Base-by-base conservation (phyloP, 2,113 vertebrate genomes). In the Gavia stellata region DNA sequence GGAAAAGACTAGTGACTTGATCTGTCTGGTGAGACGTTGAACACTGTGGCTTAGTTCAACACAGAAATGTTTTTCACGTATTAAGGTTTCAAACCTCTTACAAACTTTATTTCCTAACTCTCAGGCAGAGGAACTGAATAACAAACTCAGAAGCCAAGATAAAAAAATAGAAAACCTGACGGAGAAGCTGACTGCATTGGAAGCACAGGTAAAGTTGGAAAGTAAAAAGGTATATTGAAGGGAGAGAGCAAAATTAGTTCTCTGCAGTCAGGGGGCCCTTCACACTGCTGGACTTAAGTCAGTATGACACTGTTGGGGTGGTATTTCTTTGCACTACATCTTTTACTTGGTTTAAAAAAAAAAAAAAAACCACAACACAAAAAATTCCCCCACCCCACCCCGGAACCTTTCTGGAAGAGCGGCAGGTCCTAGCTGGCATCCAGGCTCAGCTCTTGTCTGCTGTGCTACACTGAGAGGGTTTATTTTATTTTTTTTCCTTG, bases 81-180 rank as follows among this genome's bases (percentile, higher is more conserved):
- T 49, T 20, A 23, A 53, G 34, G 49, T 21, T 80, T 50, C 6
- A 14, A 6, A 74, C 9, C 10, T 49, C 34, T 71, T n/a, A 13
- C 47, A 29, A 26, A 25, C 26, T 86, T 88, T 63, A 29, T 92
- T 52, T 95, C 44, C 52, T 83, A 21, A 52, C 70, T 90, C 45
- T 49, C 90, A 98, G 98, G 97, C 95, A 34, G 97, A 98, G 91
- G 96, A 90, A 49, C 80, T 98, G 86, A 98, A 98, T 63, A 87
- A 73, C 0, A 61, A 96, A n/a, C 81, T 98, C 59, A 85, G 94
- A 71, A 97, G 94, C 45, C 98, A 98, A 94, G 98, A 98, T 74
- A n/a, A 92, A 81, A 96, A 61, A 55, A 98, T 98, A 42, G 95
- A 94, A 79, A 61, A 61, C 78, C 92, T 98, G 58, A 97, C 96